phyloP scores from a whole-genome alignment of 2,113 vertebrate species.

The cat (Felis catus) region F.catus_Fca126_mat1.0 CM031413.1:65941001-65941500 shows the following conservation, averaged over 20 bases:
- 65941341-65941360: too few relatives aligned
- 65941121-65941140: neutral
- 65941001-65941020: neutral
- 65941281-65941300: too few relatives aligned
- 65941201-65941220: neutral
- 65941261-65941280: too few relatives aligned
- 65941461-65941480: neutral
- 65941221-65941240: too few relatives aligned
- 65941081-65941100: too few relatives aligned
- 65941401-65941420: too few relatives aligned
- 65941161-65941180: rapidly evolving
- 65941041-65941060: neutral
- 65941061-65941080: neutral
- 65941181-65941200: neutral
- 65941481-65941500: neutral
- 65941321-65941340: too few relatives aligned
- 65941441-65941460: neutral
- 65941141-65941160: neutral
- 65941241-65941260: too few relatives aligned
- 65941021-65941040: neutral
- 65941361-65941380: too few relatives aligned
- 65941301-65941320: too few relatives aligned
- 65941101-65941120: neutral
- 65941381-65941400: too few relatives aligned
- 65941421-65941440: neutral